A percentile compares a stretch with the other conserved stretches of the same genome.
These are phyloP conservation scores for Hippocampus zosterae DNA, from an alignment of 2,113 vertebrate genomes.

Conservation along the genomic window DNA sequence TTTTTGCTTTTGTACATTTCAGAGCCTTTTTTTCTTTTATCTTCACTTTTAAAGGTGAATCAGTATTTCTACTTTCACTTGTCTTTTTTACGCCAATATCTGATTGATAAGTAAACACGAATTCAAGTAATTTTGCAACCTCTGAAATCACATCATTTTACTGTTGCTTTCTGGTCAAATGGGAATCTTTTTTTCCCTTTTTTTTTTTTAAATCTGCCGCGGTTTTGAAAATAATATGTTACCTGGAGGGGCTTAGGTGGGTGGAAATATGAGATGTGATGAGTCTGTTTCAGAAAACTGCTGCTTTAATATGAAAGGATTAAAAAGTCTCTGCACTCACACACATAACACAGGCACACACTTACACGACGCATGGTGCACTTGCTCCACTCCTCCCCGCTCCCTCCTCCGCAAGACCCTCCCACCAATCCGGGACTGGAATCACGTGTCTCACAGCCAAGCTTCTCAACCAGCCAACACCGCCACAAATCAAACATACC, in stretches of 20 bases:
- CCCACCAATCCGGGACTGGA: constrained; percentile 60
- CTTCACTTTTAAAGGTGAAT: no score
- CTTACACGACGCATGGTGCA: constrained; percentile 38
- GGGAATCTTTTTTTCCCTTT: no score
- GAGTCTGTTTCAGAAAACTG: not conserved
- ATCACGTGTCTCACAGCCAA: constrained; percentile 68
- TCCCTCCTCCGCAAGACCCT: constrained; percentile 59
- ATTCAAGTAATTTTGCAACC: no score
- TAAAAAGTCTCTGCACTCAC: not conserved
- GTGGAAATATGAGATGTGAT: not conserved
- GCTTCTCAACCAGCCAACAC: constrained; percentile 48
- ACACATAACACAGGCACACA: not conserved
- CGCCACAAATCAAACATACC: constrained; percentile 63
- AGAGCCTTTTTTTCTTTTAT: no score
- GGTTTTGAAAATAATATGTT: not conserved
- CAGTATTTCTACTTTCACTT: no score
- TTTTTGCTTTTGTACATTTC: no score
- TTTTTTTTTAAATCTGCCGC: no score
- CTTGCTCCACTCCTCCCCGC: constrained; percentile 58
- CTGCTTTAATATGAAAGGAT: not conserved
- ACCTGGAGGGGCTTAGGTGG: not conserved
- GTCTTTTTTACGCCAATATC: no score
- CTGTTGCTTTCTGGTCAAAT: no score
- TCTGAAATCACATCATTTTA: no score
- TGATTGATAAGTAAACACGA: no score